phyloP scores from a whole-genome alignment of 2,797 vertebrate genomes.

The Acanthis flammea region DNA sequence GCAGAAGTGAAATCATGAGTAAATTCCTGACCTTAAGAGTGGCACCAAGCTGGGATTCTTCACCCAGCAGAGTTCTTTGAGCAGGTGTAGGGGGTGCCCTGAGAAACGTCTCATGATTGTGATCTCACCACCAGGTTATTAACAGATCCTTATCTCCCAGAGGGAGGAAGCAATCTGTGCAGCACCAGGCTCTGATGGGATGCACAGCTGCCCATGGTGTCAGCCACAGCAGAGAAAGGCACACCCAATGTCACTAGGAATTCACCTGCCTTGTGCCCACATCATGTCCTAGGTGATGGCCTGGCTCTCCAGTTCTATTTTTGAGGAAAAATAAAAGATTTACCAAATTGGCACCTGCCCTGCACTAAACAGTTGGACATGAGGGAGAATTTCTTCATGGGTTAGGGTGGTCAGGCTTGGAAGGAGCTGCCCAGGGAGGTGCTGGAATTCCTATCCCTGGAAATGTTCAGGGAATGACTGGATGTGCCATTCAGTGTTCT shows the following conservation, averaged over 20 bases:
- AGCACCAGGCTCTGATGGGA: not conserved
- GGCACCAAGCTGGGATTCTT: not conserved
- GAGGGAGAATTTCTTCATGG: not conserved
- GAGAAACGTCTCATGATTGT: not conserved
- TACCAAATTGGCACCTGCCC: not conserved
- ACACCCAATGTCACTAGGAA: not conserved
- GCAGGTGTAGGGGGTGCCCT: conserved; percentile 7
- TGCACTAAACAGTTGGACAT: not conserved
- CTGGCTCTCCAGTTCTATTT: not conserved
- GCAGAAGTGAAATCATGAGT: conserved; percentile 42
- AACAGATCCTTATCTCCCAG: not conserved
- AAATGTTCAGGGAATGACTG: accelerated
- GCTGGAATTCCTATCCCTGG: not conserved
- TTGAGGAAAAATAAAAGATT: not conserved
- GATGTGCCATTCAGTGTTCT: not conserved
- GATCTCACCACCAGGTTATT: conserved; percentile 25
- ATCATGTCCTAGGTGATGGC: accelerated
- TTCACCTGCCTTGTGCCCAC: not conserved
- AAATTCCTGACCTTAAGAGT: conserved; percentile 55
- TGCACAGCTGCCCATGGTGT: not conserved
- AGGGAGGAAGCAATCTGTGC: not conserved
- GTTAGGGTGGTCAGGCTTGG: not conserved
- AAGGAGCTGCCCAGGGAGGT: not conserved
- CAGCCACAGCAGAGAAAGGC: not conserved
- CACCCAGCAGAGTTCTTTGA: not conserved